These are phyloP conservation scores for Echinarachnius parma DNA, from an alignment of 53 echinoderm and acorn worm species.

Conservation along the genomic window DNA sequence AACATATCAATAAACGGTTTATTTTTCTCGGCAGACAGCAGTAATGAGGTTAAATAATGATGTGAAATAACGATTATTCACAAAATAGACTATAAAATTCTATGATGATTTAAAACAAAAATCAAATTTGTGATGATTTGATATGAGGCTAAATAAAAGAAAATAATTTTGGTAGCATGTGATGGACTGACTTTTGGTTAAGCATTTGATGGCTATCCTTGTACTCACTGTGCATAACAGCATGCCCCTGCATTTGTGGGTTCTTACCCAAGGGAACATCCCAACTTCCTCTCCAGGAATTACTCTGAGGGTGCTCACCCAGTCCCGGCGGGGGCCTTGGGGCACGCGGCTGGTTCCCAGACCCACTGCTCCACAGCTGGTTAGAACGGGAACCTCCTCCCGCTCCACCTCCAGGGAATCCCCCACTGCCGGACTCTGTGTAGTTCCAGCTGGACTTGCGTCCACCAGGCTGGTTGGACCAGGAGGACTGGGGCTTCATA, in stretches of 20 bases:
- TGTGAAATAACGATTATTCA: too few relatives aligned
- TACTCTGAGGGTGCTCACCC: slow-evolving; percentile 69
- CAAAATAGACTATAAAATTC: too few relatives aligned
- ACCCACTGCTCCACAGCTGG: slow-evolving; percentile 40
- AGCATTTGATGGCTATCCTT: slow-evolving; percentile 12
- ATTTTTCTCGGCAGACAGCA: too few relatives aligned
- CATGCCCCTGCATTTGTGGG: slow-evolving; percentile 53
- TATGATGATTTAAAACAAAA: too few relatives aligned
- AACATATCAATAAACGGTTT: too few relatives aligned
- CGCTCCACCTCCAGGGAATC: background rate
- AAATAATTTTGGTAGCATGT: background rate
- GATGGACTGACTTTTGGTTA: background rate
- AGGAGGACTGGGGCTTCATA: slow-evolving; percentile 80
- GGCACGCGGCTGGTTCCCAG: slow-evolving; percentile 55
- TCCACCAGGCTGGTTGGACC: slow-evolving; percentile 56
- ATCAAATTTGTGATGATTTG: too few relatives aligned
- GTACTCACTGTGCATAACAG: slow-evolving; percentile 50
- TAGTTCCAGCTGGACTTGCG: slow-evolving; percentile 87
- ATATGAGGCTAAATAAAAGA: background rate
- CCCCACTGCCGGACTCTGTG: slow-evolving; percentile 39
- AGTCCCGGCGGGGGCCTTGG: slow-evolving; percentile 90
- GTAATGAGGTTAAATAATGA: too few relatives aligned
- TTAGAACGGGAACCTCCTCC: slow-evolving; percentile 25
- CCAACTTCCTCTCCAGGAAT: slow-evolving; percentile 50
- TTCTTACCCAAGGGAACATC: slow-evolving; percentile 51